phyloP scores from a whole-genome alignment of 2,888 invertebrate species.

The Acronicta leporina region DNA sequence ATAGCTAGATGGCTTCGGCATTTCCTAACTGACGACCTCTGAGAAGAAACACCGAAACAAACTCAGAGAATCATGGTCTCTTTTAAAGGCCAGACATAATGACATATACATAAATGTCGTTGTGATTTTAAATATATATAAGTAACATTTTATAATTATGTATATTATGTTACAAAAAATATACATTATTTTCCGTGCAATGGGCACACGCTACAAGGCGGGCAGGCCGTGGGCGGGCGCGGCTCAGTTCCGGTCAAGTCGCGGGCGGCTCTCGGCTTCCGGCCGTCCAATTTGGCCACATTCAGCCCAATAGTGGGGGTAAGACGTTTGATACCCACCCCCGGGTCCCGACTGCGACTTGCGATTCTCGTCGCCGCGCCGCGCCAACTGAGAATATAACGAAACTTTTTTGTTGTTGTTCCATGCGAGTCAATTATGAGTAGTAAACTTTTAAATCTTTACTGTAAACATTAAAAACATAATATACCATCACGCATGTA shows the following conservation, averaged over 20 bases:
- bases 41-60: too few species aligned
- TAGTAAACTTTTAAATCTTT: too few species aligned
- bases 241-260: conserved; percentile 86
- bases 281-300: conserved; percentile 87
- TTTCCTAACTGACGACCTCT: too few species aligned
- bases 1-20: too few species aligned
- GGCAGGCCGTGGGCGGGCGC: conserved; percentile 75
- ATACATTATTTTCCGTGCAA: conserved; percentile 37
- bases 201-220: conserved; percentile 73
- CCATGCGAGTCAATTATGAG: background rate
- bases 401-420: conserved; percentile 4
- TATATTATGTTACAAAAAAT: too few species aligned
- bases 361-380: conserved; percentile 29
- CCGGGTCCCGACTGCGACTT: conserved; percentile 35
- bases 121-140: too few species aligned
- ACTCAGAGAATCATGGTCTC: too few species aligned
- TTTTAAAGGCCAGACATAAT: too few species aligned
- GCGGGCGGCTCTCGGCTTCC: conserved; percentile 85
- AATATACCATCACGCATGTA: too few species aligned
- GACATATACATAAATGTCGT: too few species aligned
- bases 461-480: too few species aligned
- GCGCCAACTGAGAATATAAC: conserved; percentile 4
- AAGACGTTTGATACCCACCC: conserved; percentile 78
- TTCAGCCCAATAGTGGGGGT: conserved; percentile 75
- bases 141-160: too few species aligned